Evolutionary conservation across 2,797 vertebrate genomes (phyloP).

Genomic region (Setipinna tenuifilis): DNA sequence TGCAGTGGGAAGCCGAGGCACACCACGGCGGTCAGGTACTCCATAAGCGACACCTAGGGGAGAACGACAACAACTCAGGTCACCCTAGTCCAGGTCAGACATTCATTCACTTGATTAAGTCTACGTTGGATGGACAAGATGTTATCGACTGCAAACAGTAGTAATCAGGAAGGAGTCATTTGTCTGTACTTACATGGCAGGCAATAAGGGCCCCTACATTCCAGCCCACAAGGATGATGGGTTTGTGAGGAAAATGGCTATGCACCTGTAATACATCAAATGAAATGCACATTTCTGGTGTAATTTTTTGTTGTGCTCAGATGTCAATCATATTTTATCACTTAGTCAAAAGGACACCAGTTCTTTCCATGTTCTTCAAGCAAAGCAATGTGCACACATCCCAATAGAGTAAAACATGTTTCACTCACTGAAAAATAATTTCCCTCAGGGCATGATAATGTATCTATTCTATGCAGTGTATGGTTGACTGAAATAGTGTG

Average conservation of each 20-base stretch:
- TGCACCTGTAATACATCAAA: slow-evolving; percentile 80
- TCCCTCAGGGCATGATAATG: too few relatives aligned
- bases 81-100: background rate
- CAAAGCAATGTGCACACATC: too few relatives aligned
- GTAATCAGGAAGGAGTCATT: too few relatives aligned
- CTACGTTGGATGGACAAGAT: background rate
- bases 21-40: slow-evolving; percentile 92
- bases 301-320: too few relatives aligned
- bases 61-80: background rate
- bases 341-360: background rate
- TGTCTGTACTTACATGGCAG: slow-evolving; percentile 85
- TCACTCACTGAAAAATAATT: too few relatives aligned
- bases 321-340: too few relatives aligned
- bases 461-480: too few relatives aligned
- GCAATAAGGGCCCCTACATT: slow-evolving; percentile 96
- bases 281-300: background rate
- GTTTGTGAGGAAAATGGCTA: slow-evolving; percentile 95
- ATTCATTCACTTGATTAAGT: background rate
- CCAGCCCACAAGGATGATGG: slow-evolving; percentile 95
- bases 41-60: slow-evolving; percentile 93
- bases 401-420: too few relatives aligned
- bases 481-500: too few relatives aligned
- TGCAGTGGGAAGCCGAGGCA: slow-evolving; percentile 95
- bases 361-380: too few relatives aligned
- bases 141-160: too few relatives aligned